phyloP scores from a whole-genome alignment of 2,113 vertebrate species.

The Spilogale gracilis region DNA sequence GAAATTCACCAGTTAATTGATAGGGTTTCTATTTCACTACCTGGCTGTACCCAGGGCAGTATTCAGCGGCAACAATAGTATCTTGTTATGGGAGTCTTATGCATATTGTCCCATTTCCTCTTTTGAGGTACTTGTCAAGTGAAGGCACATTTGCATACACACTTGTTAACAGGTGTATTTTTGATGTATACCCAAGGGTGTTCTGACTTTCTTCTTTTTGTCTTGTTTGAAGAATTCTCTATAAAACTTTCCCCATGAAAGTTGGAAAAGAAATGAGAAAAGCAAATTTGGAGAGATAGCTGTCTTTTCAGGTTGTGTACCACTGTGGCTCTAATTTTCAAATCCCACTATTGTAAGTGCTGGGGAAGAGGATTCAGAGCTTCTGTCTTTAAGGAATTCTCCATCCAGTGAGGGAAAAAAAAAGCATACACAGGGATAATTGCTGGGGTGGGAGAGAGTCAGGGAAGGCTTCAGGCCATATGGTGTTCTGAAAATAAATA shows the following conservation, averaged over 20 bases:
- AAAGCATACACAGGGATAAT: neutral
- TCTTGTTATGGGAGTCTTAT: neutral
- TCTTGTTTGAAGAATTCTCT: neutral
- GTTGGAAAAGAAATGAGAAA: neutral
- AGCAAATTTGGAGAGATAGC: neutral
- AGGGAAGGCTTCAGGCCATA: neutral
- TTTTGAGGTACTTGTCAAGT: neutral
- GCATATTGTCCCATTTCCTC: neutral
- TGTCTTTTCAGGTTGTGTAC: neutral
- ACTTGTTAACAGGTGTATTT: neutral
- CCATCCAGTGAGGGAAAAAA: neutral
- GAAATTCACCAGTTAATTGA: constrained; percentile 52
- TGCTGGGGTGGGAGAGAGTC: neutral
- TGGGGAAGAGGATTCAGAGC: neutral
- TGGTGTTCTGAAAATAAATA: neutral
- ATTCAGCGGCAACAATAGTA: neutral
- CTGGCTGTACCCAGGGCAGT: neutral
- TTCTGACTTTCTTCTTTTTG: neutral
- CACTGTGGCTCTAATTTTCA: neutral
- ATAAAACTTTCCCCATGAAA: neutral
- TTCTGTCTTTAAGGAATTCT: constrained; percentile 23
- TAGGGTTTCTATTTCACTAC: constrained; percentile 60
- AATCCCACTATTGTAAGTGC: neutral
- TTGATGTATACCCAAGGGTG: neutral
- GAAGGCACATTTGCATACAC: neutral